phyloP scores from a whole-genome alignment of 2,113 vertebrate genomes.

The Pterocles orientalis region DNA sequence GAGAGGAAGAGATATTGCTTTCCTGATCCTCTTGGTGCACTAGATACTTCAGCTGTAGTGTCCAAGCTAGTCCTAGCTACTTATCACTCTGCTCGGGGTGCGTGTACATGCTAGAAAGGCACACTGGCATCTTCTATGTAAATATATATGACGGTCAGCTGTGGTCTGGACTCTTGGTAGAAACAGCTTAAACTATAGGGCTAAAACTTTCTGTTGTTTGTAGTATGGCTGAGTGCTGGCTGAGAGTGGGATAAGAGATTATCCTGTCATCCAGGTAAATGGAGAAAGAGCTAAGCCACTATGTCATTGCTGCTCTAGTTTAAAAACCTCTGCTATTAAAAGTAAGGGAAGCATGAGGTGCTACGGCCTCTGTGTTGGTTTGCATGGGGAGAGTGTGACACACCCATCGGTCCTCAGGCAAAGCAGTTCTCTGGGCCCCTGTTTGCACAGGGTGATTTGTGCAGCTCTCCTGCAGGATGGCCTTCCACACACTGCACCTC shows the following conservation, averaged over 20 bases:
- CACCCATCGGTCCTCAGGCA: neutral
- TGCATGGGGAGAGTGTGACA: neutral
- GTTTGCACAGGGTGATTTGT: neutral
- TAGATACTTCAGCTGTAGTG: neutral
- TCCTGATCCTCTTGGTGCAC: neutral
- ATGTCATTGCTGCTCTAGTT: neutral
- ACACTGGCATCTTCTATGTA: neutral
- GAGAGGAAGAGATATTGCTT: neutral
- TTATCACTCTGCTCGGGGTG: neutral
- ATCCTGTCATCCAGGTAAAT: neutral
- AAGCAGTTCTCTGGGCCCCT: neutral
- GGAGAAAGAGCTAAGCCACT: neutral
- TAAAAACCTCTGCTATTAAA: neutral
- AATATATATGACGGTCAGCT: neutral
- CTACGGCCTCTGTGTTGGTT: neutral
- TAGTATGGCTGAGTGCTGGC: neutral
- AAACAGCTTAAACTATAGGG: neutral
- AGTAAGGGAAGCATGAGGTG: neutral
- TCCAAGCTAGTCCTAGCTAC: neutral
- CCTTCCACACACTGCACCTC: fast-evolving
- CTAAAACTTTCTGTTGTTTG: neutral
- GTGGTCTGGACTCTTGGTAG: neutral
- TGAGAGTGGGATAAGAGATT: neutral
- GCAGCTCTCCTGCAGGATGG: neutral
- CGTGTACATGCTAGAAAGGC: neutral